Evolutionary conservation across 2,797 vertebrate species (phyloP).

Genomic region (Sebastes trivittatus): DNA sequence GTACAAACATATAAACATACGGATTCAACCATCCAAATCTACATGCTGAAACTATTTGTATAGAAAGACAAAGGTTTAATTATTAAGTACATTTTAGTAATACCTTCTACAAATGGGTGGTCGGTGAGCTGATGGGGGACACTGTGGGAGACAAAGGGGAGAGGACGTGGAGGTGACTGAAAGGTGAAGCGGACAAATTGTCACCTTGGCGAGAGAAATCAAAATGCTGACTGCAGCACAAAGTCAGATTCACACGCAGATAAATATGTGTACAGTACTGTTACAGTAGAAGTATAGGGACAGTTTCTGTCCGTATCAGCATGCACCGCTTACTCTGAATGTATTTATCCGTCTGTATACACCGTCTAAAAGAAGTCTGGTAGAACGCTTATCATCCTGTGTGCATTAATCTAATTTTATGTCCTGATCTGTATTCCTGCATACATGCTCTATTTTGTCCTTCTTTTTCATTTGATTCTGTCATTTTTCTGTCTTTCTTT

Average conservation of each 20-base stretch:
- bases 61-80: not conserved
- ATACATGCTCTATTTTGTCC: not conserved
- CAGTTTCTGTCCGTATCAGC: not conserved
- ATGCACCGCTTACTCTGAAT: not conserved
- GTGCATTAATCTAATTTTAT: not conserved
- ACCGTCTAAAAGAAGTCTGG: not conserved
- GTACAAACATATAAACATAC: not conserved
- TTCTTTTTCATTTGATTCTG: not conserved
- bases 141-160: constrained; percentile 4
- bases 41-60: not conserved
- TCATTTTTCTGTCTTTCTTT: not conserved
- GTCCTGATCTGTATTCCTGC: not conserved
- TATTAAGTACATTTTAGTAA: not conserved
- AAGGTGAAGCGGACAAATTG: constrained; percentile 23
- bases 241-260: constrained; percentile 12
- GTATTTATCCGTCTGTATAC: not conserved
- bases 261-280: not conserved
- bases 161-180: not conserved
- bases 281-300: not conserved
- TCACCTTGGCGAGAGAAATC: constrained; percentile 38
- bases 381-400: not conserved
- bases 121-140: not conserved
- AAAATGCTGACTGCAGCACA: constrained; percentile 48
- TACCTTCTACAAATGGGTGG: not conserved
- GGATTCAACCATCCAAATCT: not conserved